Base-by-base conservation (phyloP, 1,140 invertebrate species). In the Daktulosphaira vitifoliae region DNA sequence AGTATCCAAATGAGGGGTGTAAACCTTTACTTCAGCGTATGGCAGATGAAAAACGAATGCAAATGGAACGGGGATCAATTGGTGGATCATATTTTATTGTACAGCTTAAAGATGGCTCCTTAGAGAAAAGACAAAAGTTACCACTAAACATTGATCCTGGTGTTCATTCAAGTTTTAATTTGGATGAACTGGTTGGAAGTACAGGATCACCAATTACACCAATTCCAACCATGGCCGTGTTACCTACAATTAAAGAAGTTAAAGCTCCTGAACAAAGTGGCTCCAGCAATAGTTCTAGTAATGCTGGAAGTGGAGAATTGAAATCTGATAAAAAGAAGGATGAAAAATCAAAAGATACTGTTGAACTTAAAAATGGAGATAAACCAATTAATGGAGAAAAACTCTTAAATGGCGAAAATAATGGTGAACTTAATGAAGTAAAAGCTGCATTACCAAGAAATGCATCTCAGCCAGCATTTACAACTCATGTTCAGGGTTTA, bases 1-100 rank as follows among this genome's bases (percentile, higher is more conserved):
- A 86, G 70, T 89, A 82, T 73, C 84, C 82, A 2, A 87, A 85
- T 76, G 79, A 75, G 20, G 80, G 81, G 3, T 83, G 85, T 18
- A 90, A 87, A 73, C 87, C 88, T 1, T 74, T 90, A 7, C 78
- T 94, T 48, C 89, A 92, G 75, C 77, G 90, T 65, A 91, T 94
- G 87, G 90, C 90, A 1, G 90, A 94, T 76, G 90, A 93, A 71
- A 90, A 92, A 69, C 79, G 86, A 50, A 81, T 90, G 70, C 88
- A 91, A 76, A 86, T 92, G 86, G 89, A 92, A 74, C 77, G 88
- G 48, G 88, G 90, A 0, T 90, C 88, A 7, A 87, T 91, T 46
- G 85, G 83, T n/a, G 89, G 89, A 1, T 91, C 89, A 1, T 92
- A 90, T 73, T 92, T 93, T 71, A 88, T 91, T 80, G 90, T 92